Percentiles rank a stretch among this genome's conserved stretches.
phyloP scores from a whole-genome alignment of 2,888 invertebrate genomes.

The Sinhomidia bicolor region DNA sequence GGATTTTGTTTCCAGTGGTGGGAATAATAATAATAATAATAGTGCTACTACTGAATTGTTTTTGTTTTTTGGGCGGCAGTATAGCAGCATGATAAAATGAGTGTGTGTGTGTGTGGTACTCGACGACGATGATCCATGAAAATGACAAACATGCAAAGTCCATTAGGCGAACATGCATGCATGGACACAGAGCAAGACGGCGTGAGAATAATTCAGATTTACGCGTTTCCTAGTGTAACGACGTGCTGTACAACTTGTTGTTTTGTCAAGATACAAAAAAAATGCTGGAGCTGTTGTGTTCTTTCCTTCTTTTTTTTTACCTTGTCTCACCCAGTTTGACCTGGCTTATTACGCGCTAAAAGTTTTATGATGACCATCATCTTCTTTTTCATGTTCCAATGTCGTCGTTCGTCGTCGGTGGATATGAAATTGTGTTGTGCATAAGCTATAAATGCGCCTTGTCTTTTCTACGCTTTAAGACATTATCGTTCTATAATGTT shows the following conservation, averaged over 20 bases:
- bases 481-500: background rate
- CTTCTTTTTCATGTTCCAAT: background rate
- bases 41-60: no score
- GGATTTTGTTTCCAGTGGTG: no score
- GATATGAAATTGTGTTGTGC: no score
- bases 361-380: constrained; percentile 13
- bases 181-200: background rate
- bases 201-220: constrained; percentile 71
- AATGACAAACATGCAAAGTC: constrained; percentile 66
- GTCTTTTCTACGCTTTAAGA: background rate
- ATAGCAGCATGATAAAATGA: no score
- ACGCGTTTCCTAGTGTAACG: constrained; percentile 28
- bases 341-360: background rate
- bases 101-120: constrained; percentile 12
- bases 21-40: no score
- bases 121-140: constrained; percentile 57
- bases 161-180: constrained; percentile 46
- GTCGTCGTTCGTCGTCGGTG: background rate
- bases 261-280: constrained; percentile 13
- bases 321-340: background rate
- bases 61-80: no score
- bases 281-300: no score
- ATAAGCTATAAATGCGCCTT: background rate
- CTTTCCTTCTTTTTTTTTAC: background rate
- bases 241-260: background rate